A percentile compares a stretch with the other conserved stretches of the same genome.
Evolutionary conservation across 2,888 invertebrate genomes (phyloP).

Genomic region (Flexamia atlantica): DNA sequence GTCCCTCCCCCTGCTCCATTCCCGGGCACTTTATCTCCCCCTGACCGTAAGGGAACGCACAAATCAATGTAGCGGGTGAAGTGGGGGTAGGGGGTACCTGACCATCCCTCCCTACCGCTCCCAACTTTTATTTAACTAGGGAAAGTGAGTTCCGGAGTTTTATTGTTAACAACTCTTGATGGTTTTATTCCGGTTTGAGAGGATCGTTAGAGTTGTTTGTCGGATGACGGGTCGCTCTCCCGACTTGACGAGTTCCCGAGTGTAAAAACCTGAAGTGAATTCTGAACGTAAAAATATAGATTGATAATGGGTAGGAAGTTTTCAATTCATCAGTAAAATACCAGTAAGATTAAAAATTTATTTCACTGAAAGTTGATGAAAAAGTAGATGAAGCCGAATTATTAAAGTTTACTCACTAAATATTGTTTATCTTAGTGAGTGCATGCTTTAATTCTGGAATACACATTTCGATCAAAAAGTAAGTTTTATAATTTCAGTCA

Average conservation of each 20-base stretch:
- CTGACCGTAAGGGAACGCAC: conserved; percentile 26
- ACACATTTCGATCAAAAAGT: no score
- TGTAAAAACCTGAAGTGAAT: no score
- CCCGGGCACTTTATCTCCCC: conserved; percentile 55
- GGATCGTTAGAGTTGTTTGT: conserved; percentile 32
- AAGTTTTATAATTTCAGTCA: no score
- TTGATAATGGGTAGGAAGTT: neutral
- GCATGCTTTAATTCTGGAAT: no score
- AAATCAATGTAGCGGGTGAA: conserved; percentile 57
- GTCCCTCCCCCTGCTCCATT: neutral
- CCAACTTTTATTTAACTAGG: conserved; percentile 16
- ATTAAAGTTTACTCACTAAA: no score
- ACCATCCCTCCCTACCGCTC: conserved; percentile 4
- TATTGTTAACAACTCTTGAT: conserved; percentile 45
- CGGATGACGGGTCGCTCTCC: neutral
- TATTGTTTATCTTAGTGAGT: no score
- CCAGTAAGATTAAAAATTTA: no score
- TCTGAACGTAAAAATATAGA: no score
- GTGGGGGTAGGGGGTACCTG: conserved; percentile 10
- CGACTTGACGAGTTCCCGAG: neutral
- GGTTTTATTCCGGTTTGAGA: conserved; percentile 43
- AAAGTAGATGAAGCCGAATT: no score
- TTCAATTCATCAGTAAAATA: no score
- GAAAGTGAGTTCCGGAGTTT: conserved; percentile 45
- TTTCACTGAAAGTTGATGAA: no score